Base-by-base conservation (phyloP, 2,113 vertebrate species). In the Rynchops niger region DNA sequence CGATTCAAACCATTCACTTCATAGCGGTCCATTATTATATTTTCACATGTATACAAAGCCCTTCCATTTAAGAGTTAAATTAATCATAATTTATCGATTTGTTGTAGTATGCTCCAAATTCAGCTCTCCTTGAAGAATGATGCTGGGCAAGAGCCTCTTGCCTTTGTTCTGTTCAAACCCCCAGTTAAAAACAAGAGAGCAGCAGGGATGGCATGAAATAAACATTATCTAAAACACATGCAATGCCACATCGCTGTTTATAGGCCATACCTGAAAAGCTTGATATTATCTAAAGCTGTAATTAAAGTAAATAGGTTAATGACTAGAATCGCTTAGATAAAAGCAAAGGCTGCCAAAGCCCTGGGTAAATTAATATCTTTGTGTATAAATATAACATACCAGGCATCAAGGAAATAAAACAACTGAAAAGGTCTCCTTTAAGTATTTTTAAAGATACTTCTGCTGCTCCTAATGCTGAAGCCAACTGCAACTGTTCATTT, bases 231-330 rank as follows among this genome's bases (percentile, higher is more conserved):
- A 59, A 80, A 80, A 55, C 56, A 61, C 38, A 58, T 3, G 32
- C 50, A 21, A 21, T 22, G 40, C 36, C 13, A 7, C 69, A 29
- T 17, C 0, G 2, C 52, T 66, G 32, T 52, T 84, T 62, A 71
- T 5, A 91, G 40, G 58, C 40, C 29, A 25, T 32, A 95, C 23
- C 80, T 66, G 55, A 91, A 95, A 84, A 86, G 63, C 32, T 30
- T 55, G 73, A n/a, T 73, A 19, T 63, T 74, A 83, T 84, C 84
- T 72, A 81, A 66, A 93, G 91, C 88, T 72, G 53, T 77, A 88
- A 95, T 85, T 93, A 88, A 81, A 34, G 74, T 81, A 85, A 88
- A 81, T 67, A 71, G 74, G 45, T 85, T 95, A 91, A 81, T 85
- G 69, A 72, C 58, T 67, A 81, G 47, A 56, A 42, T 85, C 42